These are phyloP conservation scores for Drosophila demipolita DNA, from an alignment of 2,888 invertebrate species.

Conservation along the genomic window DNA sequence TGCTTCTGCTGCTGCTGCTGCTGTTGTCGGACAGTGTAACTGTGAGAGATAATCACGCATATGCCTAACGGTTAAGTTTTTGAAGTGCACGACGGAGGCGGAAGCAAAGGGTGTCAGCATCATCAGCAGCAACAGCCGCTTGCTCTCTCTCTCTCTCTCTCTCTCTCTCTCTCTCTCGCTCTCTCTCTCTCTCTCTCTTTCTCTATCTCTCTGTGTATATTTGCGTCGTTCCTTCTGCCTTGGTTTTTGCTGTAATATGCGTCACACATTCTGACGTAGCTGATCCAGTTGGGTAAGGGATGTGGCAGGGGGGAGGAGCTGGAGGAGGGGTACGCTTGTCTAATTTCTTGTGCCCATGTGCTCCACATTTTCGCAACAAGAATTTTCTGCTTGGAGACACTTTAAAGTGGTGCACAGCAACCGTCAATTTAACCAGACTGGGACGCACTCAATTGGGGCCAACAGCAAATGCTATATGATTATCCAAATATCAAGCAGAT, in stretches of 20 bases:
- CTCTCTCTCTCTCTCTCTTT: not conserved
- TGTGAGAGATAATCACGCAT: conserved; percentile 76
- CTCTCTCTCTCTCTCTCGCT: not conserved
- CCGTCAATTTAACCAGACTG: conserved; percentile 23
- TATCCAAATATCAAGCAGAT: conserved; percentile 20
- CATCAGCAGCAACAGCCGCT: conserved; percentile 46
- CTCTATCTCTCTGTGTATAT: conserved; percentile 2
- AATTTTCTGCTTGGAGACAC: conserved; percentile 55
- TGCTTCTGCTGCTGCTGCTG: conserved; percentile 17
- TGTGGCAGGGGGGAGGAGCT: not conserved
- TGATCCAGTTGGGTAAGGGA: conserved; percentile 41
- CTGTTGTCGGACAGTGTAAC: conserved; percentile 52
- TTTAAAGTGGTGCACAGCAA: conserved; percentile 47
- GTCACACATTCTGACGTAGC: conserved; percentile 27
- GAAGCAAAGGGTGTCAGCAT: conserved; percentile 66
- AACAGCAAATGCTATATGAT: conserved; percentile 47
- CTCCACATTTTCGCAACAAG: conserved; percentile 41
- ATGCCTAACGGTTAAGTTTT: conserved; percentile 80
- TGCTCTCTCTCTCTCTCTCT: not conserved
- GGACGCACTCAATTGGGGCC: not conserved
- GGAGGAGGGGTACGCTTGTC: conserved; percentile 21
- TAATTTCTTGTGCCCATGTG: conserved; percentile 61
- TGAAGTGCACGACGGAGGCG: conserved; percentile 63
- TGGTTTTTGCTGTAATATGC: conserved; percentile 62
- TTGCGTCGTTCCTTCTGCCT: conserved; percentile 19